Conservation (phyloP, 2,888 invertebrate species). For the Xestia sexstrigata region DNA sequence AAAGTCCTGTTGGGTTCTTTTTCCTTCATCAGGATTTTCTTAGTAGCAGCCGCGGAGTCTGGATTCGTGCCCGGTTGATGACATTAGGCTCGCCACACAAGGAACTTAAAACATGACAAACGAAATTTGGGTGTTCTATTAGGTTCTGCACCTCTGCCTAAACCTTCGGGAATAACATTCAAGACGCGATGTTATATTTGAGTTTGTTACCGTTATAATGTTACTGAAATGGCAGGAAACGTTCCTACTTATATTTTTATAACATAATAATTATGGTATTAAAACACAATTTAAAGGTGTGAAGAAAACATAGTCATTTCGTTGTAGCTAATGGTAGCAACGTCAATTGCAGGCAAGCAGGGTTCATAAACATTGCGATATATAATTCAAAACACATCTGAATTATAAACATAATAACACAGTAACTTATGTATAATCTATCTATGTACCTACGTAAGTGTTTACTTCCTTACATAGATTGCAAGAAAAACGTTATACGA, state of each 20-base stretch:
- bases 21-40: no score
- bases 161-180: no score
- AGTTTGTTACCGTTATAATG: neutral
- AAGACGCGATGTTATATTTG: no score
- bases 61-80: no score
- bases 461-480: neutral
- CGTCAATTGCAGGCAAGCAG: neutral
- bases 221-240: neutral
- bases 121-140: no score
- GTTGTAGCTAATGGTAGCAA: no score
- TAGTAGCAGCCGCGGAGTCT: no score
- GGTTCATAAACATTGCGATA: neutral
- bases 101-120: no score
- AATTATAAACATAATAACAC: constrained; percentile 5
- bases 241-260: neutral
- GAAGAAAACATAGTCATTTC: no score
- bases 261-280: neutral
- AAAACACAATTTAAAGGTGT: no score
- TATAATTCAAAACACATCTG: neutral
- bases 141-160: no score
- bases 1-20: neutral
- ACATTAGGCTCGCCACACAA: no score
- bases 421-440: constrained; percentile 5
- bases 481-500: neutral
- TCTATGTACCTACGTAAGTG: neutral